Conservation (phyloP, 2,888 invertebrate genomes). For the Trichacis sp. region DNA sequence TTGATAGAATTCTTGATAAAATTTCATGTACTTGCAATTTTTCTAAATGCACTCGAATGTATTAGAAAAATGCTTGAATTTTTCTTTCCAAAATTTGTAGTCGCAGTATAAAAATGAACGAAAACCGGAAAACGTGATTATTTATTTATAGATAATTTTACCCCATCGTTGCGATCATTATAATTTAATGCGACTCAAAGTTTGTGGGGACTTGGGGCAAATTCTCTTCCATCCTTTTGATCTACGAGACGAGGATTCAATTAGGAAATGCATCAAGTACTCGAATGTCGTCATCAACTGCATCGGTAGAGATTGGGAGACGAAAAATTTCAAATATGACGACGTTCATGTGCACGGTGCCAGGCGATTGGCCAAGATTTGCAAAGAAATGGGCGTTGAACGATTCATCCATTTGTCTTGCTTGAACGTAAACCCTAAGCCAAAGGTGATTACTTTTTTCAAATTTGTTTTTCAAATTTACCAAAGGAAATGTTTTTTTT, state of each 20-base stretch:
- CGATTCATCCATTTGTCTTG: constrained; percentile 93
- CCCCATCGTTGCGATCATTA: constrained; percentile 93
- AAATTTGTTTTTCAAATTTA: too few species aligned
- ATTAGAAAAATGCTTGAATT: too few species aligned
- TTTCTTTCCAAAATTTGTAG: too few species aligned
- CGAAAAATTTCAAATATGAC: constrained; percentile 86
- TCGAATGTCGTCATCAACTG: constrained; percentile 98
- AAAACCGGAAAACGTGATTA: too few species aligned
- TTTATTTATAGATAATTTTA: constrained; percentile 82
- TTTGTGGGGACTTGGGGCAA: constrained; percentile 95
- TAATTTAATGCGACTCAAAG: constrained; percentile 81
- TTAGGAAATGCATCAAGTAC: constrained; percentile 87
- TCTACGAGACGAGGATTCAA: constrained; percentile 86
- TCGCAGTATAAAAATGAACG: too few species aligned
- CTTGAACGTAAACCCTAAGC: constrained; percentile 82
- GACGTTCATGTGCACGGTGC: constrained; percentile 92
- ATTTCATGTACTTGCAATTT: too few species aligned
- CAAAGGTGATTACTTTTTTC: too few species aligned
- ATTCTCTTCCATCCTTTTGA: constrained; percentile 89
- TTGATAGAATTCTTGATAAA: too few species aligned
- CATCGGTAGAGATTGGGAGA: constrained; percentile 92
- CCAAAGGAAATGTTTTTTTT: background rate
- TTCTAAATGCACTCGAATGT: too few species aligned
- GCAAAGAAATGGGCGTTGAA: constrained; percentile 85
- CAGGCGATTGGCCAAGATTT: constrained; percentile 81